A percentile compares a stretch with the other conserved stretches of the same genome.
These are phyloP conservation scores for Drosophila birchii DNA, from an alignment of 2,888 invertebrate species.

Conservation along the genomic window DNA sequence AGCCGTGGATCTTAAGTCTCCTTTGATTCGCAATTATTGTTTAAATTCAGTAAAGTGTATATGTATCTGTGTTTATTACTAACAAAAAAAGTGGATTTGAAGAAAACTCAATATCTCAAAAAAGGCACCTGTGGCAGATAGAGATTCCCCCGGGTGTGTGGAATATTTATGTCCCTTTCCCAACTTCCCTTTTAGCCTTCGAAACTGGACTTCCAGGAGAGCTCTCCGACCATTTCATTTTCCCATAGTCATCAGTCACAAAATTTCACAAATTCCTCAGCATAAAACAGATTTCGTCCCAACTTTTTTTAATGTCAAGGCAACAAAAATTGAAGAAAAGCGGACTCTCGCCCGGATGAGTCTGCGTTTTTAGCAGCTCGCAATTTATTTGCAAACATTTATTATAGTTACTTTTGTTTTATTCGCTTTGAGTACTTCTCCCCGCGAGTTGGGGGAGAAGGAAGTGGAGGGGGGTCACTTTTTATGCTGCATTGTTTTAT, in stretches of 20 bases:
- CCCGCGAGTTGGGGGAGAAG: constrained; percentile 18
- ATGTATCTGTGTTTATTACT: not conserved
- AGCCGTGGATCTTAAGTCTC: not conserved
- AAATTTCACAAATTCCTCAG: constrained; percentile 70
- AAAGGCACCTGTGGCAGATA: not conserved
- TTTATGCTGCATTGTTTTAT: constrained; percentile 78
- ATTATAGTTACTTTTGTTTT: constrained; percentile 80
- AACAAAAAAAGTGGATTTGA: not conserved
- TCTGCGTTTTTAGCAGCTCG: constrained; percentile 63
- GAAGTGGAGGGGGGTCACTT: constrained; percentile 40
- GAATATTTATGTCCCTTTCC: not conserved
- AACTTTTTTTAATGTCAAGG: constrained; percentile 64
- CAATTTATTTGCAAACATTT: constrained; percentile 79
- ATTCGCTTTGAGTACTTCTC: constrained; percentile 71
- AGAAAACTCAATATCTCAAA: not conserved
- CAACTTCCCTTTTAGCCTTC: constrained; percentile 1
- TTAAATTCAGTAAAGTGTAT: not conserved
- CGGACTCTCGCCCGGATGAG: constrained; percentile 15
- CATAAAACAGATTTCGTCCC: constrained; percentile 77
- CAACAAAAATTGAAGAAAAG: constrained; percentile 47
- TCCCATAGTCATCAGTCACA: constrained; percentile 66
- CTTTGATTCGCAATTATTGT: not conserved
- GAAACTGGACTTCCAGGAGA: not conserved
- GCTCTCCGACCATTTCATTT: constrained; percentile 6
- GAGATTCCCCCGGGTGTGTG: not conserved